Conservation (phyloP, 2,888 invertebrate genomes). For the Gymnoscelis rufifasciata region DNA sequence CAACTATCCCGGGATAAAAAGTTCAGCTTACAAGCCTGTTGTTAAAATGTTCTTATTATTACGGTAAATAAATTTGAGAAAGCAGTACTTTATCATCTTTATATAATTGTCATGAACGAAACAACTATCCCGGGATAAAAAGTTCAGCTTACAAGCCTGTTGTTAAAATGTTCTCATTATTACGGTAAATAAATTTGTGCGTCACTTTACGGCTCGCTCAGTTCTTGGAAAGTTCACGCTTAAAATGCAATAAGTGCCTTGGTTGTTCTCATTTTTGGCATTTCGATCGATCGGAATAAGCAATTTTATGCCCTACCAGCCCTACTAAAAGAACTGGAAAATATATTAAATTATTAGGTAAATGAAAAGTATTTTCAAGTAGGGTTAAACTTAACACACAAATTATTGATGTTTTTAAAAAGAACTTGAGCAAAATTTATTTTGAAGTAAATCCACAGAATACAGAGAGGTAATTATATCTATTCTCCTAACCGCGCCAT, state of each 20-base stretch:
- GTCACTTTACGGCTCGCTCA: conserved; percentile 23
- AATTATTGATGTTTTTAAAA: too few relatives aligned
- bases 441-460: too few relatives aligned
- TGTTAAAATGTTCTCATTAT: conserved; percentile 22
- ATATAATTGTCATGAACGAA: background rate
- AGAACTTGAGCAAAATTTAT: too few relatives aligned
- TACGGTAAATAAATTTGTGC: conserved; percentile 29
- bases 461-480: too few relatives aligned
- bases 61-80: conserved; percentile 29
- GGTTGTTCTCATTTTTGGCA: conserved; percentile 17
- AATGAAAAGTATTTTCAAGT: too few relatives aligned
- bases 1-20: conserved; percentile 4
- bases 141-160: conserved; percentile 14
- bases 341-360: background rate
- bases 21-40: conserved; percentile 15
- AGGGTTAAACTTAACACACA: too few relatives aligned
- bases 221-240: conserved; percentile 26
- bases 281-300: background rate
- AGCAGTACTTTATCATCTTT: too few relatives aligned
- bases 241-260: conserved; percentile 20
- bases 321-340: background rate
- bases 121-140: conserved; percentile 5
- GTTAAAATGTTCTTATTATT: conserved; percentile 23
- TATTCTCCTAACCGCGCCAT: background rate
- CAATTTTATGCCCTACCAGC: background rate